Conservation (phyloP, 1,140 invertebrate genomes). For the Pseudomyrmex sp. region DNA sequence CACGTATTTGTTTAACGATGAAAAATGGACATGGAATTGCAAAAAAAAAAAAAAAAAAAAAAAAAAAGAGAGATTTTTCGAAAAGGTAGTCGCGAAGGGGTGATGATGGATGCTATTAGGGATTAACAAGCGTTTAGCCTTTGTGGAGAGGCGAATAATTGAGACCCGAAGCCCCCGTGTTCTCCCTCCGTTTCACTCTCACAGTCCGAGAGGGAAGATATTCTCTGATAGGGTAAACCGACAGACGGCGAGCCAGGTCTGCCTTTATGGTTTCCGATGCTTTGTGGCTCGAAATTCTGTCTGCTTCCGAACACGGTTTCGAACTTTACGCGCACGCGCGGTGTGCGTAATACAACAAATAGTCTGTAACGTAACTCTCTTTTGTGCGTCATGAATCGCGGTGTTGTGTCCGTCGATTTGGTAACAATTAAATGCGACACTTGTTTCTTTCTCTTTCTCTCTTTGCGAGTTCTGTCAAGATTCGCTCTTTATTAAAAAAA, state of each 20-base stretch:
- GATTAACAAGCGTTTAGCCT: constrained; percentile 66
- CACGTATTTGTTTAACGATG: too few relatives aligned
- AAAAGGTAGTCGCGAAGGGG: background rate
- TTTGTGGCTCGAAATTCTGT: constrained; percentile 60
- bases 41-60: too few relatives aligned
- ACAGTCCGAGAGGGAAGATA: constrained; percentile 7
- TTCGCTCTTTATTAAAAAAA: too few relatives aligned
- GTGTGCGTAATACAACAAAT: too few relatives aligned
- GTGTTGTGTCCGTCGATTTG: background rate
- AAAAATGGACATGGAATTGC: too few relatives aligned
- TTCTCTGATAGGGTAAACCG: constrained; percentile 39
- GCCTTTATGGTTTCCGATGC: constrained; percentile 66
- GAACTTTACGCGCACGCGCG: constrained; percentile 23
- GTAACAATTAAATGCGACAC: constrained; percentile 5
- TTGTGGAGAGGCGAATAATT: constrained; percentile 61
- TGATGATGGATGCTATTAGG: constrained; percentile 40
- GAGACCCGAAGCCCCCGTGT: constrained; percentile 43
- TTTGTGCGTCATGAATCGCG: background rate
- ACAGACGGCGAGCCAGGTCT: constrained; percentile 10
- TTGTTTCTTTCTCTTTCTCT: too few relatives aligned
- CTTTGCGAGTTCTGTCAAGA: too few relatives aligned
- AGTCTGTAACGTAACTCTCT: background rate
- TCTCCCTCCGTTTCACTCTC: background rate
- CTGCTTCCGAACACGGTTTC: constrained; percentile 47
- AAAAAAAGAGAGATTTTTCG: background rate